Percentiles rank a stretch among this genome's conserved stretches.
Evolutionary conservation across 2,797 vertebrate species (phyloP).

Genomic region (Microctenopoma steveboyesi): DNA sequence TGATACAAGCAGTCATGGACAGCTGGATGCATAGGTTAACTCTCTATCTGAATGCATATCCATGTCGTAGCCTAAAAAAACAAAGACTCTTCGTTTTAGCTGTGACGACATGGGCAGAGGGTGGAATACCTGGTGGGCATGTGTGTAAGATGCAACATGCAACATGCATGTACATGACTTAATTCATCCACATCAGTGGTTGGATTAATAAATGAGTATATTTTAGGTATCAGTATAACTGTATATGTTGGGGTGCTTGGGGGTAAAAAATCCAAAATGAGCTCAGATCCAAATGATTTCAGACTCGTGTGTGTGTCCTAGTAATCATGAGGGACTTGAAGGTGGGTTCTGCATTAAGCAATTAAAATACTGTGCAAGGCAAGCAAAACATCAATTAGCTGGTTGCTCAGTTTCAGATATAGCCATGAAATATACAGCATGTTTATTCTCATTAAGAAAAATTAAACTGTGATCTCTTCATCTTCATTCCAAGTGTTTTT

Average conservation of each 20-base stretch:
- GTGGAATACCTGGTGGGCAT: conserved; percentile 7
- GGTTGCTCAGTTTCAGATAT: neutral
- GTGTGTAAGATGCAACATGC: conserved; percentile 5
- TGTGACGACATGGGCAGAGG: conserved; percentile 4
- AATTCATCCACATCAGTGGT: neutral
- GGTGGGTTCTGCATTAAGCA: conserved; percentile 7
- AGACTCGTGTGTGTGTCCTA: neutral
- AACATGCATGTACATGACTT: neutral
- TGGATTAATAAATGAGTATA: conserved; percentile 10
- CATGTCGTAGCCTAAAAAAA: conserved; percentile 10
- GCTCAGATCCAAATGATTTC: conserved; percentile 2
- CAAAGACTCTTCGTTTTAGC: neutral
- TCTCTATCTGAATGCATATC: conserved; percentile 12
- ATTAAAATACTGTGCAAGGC: conserved; percentile 9
- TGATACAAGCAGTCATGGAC: conserved; percentile 59
- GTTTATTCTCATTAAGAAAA: conserved; percentile 25
- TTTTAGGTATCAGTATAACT: neutral
- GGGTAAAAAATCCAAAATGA: neutral
- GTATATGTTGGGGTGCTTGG: neutral
- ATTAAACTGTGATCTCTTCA: conserved; percentile 11
- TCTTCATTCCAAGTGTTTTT: neutral
- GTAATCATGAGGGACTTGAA: neutral
- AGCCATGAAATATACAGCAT: neutral
- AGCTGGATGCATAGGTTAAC: conserved; percentile 61
- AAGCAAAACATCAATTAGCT: conserved; percentile 11